Evolutionary conservation across 2,797 vertebrate genomes (phyloP), one percentile per base, ranked within the genome.

Genomic region (Enteromius argenteus): DNA sequence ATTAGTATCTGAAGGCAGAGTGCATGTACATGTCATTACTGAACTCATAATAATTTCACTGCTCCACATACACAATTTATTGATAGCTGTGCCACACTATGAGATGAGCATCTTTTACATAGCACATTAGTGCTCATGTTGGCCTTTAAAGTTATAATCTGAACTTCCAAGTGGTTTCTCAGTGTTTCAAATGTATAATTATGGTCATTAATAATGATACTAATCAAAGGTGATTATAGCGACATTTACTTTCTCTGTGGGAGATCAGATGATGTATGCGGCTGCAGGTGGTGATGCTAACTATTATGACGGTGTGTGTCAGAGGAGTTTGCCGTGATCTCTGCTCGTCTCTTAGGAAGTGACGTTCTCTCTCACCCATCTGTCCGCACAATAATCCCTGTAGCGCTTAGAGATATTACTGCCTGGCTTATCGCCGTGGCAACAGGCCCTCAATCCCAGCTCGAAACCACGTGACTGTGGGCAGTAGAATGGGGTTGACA

Each of bases 371-470:
- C 84, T 90, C 79, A 87, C 91, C 95, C 95, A 96, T 96, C 95
- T 96, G 95, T 95, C 92, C 76, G 81, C 92, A 92, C 93, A 93
- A 92, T 95, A 95, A 96, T 94, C 94, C 95, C 94, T 88, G 89
- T 91, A 92, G 93, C 89, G 93, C 92, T 95, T 94, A 95, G 93
- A 91, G 93, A 94, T 95, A 94, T 96, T 96, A 95, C 93, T 90
- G 92, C 90, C 92, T 94, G 94, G 93, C 87, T 96, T 96, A 95
- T 95, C 91, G 83, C 94, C 90, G 83, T 93, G 93, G 94, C 92
- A 95, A 95, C 93, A 92, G 92, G 92, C 92, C 90, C 92, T 93
- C 94, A 95, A 94, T 95, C 94, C 92, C 90, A 92, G 92, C 92
- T 90, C 90, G 85, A 81, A 86, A 91, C 89, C 94, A 95, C 91